A percentile compares a stretch with the other conserved stretches of the same genome.
phyloP scores from a whole-genome alignment of 2,113 vertebrate species.

The Grammomys dolichurus region DNA sequence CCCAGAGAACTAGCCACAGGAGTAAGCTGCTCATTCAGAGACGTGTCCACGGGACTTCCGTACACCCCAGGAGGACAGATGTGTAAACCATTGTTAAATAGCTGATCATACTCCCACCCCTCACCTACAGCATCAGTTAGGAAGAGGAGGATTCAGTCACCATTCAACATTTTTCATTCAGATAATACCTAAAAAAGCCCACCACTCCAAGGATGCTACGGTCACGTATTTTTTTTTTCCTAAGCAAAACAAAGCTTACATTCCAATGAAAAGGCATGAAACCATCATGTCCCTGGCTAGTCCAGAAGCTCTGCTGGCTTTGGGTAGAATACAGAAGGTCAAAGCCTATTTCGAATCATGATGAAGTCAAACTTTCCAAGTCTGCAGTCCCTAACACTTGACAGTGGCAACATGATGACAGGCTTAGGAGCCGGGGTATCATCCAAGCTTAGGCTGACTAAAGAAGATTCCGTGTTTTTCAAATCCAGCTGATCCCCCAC shows the following conservation, averaged over 20 bases:
- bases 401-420: conserved; percentile 81
- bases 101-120: conserved; percentile 71
- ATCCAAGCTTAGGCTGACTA: conserved; percentile 85
- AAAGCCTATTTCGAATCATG: conserved; percentile 65
- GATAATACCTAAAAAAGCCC: neutral
- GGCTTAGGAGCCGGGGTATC: conserved; percentile 81
- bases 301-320: conserved; percentile 37
- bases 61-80: conserved; percentile 73
- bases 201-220: neutral
- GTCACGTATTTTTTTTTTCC: neutral
- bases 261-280: neutral
- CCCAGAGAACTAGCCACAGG: conserved; percentile 80
- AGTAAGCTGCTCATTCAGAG: conserved; percentile 82
- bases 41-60: conserved; percentile 77
- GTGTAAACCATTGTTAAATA: conserved; percentile 80
- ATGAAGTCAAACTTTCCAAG: conserved; percentile 69
- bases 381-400: conserved; percentile 79
- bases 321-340: neutral
- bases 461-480: conserved; percentile 85
- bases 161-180: conserved; percentile 14
- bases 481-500: conserved; percentile 88
- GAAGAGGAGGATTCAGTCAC: neutral
- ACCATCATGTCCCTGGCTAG: neutral
- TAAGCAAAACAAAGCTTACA: neutral
- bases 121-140: conserved; percentile 14